A percentile compares a stretch with the other conserved stretches of the same genome.
Evolutionary conservation across 2,113 vertebrate species (phyloP).

Genomic region (Varanus komodoensis): DNA sequence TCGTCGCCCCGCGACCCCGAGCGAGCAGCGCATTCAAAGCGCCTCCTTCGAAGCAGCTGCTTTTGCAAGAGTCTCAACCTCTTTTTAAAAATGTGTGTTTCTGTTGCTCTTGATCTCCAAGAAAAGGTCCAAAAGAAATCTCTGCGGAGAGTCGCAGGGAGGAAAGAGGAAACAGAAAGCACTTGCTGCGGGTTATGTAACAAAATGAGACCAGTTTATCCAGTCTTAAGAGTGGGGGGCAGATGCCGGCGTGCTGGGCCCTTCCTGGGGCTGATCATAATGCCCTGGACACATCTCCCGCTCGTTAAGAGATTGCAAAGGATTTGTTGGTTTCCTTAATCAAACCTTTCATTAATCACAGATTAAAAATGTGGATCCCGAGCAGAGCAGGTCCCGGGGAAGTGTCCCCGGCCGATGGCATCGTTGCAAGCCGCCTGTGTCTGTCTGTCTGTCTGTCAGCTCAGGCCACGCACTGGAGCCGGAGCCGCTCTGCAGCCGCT

Average conservation of each 20-base stretch:
- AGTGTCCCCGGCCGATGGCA: background rate
- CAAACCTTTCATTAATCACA: slow-evolving; percentile 22
- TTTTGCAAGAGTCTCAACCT: background rate
- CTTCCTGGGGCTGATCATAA: background rate
- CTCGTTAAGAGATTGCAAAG: slow-evolving; percentile 5
- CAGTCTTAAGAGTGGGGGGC: background rate
- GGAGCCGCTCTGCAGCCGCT: background rate
- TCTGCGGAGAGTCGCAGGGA: background rate
- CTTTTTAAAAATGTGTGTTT: background rate
- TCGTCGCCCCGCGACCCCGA: background rate
- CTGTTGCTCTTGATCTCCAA: background rate
- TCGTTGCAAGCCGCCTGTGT: background rate
- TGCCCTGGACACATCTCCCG: background rate
- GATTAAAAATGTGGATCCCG: slow-evolving; percentile 9
- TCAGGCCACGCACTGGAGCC: background rate
- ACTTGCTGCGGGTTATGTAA: background rate
- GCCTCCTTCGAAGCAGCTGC: background rate
- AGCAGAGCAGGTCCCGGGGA: background rate
- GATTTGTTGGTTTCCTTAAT: slow-evolving; percentile 27
- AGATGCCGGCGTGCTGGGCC: background rate
- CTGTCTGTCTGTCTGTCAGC: background rate
- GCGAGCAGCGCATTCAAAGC: background rate
- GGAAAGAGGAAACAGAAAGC: background rate
- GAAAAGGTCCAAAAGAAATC: background rate
- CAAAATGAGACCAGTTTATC: background rate